Base-by-base conservation (phyloP, 53 echinoderm and acorn worm species). In the Apostichopus leukothele region DNA sequence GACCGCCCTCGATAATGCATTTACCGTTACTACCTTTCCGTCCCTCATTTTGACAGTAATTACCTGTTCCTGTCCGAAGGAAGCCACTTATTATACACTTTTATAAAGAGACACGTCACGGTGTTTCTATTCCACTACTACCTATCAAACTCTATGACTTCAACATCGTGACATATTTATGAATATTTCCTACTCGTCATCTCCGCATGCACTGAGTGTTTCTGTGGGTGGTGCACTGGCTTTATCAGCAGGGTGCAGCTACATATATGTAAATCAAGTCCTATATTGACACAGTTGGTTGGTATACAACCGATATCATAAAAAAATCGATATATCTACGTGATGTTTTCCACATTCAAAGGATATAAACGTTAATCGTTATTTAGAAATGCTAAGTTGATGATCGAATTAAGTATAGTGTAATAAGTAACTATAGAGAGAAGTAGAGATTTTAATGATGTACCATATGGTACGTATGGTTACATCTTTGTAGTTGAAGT, bases 141-240 rank as follows among this genome's bases (percentile, higher is more conserved):
- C n/a, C 8, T 79, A 79, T 52, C 54, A 79, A 51, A 11, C 6
- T 51, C 3, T 52, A 52, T 0, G 16, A 79, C 16, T 52, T 79
- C 53, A 53, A 79, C 79, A 79, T 13, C 16, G 19, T 53, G 79
- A 79, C 79, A 53, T 79, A 51, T 51, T 79, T 53, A 79, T 79
- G 9, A 79, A 10, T 75, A 23, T 9, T 10, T 75, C 22, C 22
- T 75, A 18, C 22, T 5, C 19, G 14, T 75, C 19, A 9, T 21
- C 22, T 10, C 75, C 27, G 27, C 75, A 23, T 5, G 16, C 20
- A n/a, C 75, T 16, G 16, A 10, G 27, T 18, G 75, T 19, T 10
- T 75, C 9, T 13, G 75, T 75, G 75, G 10, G 16, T 13, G 75
- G 14, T 5, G 63, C 12, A 13, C 63, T 63, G 63, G 0, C 63